phyloP scores from a whole-genome alignment of 2,888 invertebrate genomes.

The Asteroscopus sphinx region DNA sequence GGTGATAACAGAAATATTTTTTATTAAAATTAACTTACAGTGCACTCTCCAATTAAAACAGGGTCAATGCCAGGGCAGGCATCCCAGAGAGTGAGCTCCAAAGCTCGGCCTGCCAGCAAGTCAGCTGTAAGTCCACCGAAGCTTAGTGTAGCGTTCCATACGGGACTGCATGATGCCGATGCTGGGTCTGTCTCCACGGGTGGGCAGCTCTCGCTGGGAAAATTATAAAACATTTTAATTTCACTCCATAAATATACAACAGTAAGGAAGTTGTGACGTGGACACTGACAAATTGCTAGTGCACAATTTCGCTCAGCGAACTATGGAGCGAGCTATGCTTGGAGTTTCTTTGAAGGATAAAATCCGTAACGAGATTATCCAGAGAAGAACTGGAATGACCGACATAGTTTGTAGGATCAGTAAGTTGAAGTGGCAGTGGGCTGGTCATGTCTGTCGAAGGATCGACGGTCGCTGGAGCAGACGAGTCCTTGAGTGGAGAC shows the following conservation, averaged over 20 bases:
- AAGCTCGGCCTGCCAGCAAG: slow-evolving; percentile 93
- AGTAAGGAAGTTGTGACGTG: slow-evolving; percentile 3
- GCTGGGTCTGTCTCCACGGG: slow-evolving; percentile 96
- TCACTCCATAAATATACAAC: not conserved
- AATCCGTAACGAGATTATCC: too few relatives aligned
- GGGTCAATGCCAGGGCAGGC: slow-evolving; percentile 95
- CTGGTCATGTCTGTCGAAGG: too few relatives aligned
- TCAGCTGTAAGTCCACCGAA: slow-evolving; percentile 95
- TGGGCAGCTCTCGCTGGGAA: slow-evolving; percentile 92
- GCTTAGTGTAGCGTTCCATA: slow-evolving; percentile 97
- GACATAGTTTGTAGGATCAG: too few relatives aligned
- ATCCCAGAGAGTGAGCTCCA: slow-evolving; percentile 97
- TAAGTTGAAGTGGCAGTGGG: too few relatives aligned
- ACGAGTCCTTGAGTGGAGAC: too few relatives aligned
- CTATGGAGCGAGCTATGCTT: too few relatives aligned
- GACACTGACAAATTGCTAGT: too few relatives aligned
- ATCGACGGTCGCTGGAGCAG: too few relatives aligned
- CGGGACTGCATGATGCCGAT: slow-evolving; percentile 96
- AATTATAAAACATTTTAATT: not conserved
- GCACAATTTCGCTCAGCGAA: too few relatives aligned
- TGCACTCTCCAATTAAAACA: slow-evolving; percentile 94
- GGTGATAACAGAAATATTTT: too few relatives aligned
- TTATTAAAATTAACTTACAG: slow-evolving; percentile 75
- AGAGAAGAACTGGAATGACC: too few relatives aligned
- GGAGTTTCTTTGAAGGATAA: too few relatives aligned